A percentile compares a stretch with the other conserved stretches of the same genome.
These are phyloP conservation scores for Agelastica alni DNA, from an alignment of 2,888 invertebrate genomes.

Conservation along the genomic window DNA sequence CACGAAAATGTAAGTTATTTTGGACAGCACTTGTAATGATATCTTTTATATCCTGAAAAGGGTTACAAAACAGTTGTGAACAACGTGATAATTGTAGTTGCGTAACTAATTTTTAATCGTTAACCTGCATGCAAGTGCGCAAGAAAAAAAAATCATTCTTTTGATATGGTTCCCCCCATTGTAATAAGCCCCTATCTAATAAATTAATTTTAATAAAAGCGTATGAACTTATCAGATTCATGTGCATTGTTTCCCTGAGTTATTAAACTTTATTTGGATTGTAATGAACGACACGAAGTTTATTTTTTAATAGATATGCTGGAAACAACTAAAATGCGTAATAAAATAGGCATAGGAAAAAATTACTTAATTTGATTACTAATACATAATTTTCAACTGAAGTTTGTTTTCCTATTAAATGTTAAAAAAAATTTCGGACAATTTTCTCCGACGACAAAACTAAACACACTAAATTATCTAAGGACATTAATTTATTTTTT, in stretches of 20 bases:
- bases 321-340: no score
- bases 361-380: no score
- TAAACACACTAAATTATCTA: no score
- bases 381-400: no score
- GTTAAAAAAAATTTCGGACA: no score
- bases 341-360: no score
- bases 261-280: slow-evolving; percentile 21
- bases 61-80: slow-evolving; percentile 24
- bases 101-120: slow-evolving; percentile 24
- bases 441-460: no score
- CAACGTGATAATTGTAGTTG: slow-evolving; percentile 24
- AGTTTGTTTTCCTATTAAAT: no score
- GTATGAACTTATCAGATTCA: slow-evolving; percentile 26
- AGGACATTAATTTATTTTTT: no score
- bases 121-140: slow-evolving; percentile 23
- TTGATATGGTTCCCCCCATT: slow-evolving; percentile 10
- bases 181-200: slow-evolving; percentile 22
- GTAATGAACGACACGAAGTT: slow-evolving; percentile 17
- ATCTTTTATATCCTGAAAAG: slow-evolving; percentile 14
- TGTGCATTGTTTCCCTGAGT: slow-evolving; percentile 25
- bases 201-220: slow-evolving; percentile 23
- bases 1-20: slow-evolving; percentile 8
- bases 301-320: no score
- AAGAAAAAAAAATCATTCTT: slow-evolving; percentile 19
- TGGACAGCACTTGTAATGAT: slow-evolving; percentile 9